Evolutionary conservation across 2,888 invertebrate species (phyloP).

Genomic region (Chrysotoxum bicinctum): DNA sequence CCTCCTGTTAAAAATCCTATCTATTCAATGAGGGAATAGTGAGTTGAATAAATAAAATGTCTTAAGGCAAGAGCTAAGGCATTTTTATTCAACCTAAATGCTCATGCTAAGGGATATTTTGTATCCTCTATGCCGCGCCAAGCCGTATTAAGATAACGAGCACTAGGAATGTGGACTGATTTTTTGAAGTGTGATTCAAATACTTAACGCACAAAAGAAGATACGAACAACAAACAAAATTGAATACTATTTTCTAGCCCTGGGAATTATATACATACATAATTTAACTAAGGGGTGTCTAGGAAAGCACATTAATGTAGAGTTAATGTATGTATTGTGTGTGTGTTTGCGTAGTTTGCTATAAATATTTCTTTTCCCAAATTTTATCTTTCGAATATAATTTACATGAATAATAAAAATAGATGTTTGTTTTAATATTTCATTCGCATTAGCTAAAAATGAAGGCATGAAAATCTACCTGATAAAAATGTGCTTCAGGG

Average conservation of each 20-base stretch:
- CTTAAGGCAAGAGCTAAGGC: background rate
- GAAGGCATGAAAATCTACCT: conserved; percentile 15
- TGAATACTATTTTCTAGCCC: conserved; percentile 22
- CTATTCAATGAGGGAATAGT: conserved; percentile 33
- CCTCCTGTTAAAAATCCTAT: conserved; percentile 29
- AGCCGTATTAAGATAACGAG: conserved; percentile 20
- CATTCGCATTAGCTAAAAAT: background rate
- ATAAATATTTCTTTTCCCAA: conserved; percentile 22
- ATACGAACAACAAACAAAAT: background rate
- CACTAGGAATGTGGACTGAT: conserved; percentile 44
- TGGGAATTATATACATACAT: conserved; percentile 29
- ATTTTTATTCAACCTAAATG: conserved; percentile 16
- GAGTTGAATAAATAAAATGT: conserved; percentile 47
- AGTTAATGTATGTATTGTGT: conserved; percentile 11
- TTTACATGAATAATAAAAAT: conserved; percentile 14
- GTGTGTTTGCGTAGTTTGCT: background rate
- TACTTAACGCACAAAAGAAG: conserved; percentile 4
- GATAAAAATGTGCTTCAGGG: background rate
- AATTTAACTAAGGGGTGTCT: conserved; percentile 42
- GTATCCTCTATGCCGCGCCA: conserved; percentile 6
- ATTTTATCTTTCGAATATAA: conserved; percentile 22
- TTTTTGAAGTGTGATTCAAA: conserved; percentile 11
- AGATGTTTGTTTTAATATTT: conserved; percentile 50
- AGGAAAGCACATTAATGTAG: conserved; percentile 27
- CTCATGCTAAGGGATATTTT: conserved; percentile 41